These are phyloP conservation scores for Aspidoscelis tigris DNA, from an alignment of 2,113 vertebrate species.

Conservation along the genomic window DNA sequence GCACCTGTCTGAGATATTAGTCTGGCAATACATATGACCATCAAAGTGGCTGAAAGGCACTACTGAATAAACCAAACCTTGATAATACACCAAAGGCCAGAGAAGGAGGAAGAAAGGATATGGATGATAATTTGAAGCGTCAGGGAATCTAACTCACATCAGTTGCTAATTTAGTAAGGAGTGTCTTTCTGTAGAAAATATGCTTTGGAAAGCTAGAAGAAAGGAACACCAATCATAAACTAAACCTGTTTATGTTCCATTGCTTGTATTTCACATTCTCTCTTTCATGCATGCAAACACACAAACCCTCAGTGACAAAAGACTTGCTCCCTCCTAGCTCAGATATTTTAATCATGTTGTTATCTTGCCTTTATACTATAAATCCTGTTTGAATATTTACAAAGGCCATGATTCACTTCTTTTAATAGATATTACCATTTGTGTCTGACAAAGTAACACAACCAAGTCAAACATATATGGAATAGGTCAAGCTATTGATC, in stretches of 20 bases:
- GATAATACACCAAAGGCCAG: constrained; percentile 31
- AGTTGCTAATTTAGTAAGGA: constrained; percentile 34
- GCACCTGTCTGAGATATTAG: constrained; percentile 28
- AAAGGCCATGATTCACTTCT: too few relatives aligned
- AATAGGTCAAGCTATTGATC: background rate
- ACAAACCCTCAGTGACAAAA: background rate
- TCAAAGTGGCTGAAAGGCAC: background rate
- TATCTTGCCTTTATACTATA: too few relatives aligned
- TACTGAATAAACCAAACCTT: background rate
- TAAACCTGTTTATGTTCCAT: background rate
- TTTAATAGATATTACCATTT: background rate
- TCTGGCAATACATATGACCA: background rate
- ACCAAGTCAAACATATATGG: background rate
- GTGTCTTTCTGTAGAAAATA: constrained; percentile 35
- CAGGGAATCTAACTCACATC: constrained; percentile 39
- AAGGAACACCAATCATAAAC: background rate
- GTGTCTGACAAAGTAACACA: background rate
- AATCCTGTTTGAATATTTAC: too few relatives aligned
- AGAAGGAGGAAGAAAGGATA: constrained; percentile 32
- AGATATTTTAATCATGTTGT: background rate
- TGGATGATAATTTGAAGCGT: constrained; percentile 36
- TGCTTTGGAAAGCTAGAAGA: background rate
- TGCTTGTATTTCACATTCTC: too few relatives aligned
- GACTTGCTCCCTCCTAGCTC: too few relatives aligned
- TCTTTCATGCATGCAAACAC: background rate